Evolutionary conservation across 2,888 invertebrate species (phyloP).

Genomic region (Tricholauxania praeusta): DNA sequence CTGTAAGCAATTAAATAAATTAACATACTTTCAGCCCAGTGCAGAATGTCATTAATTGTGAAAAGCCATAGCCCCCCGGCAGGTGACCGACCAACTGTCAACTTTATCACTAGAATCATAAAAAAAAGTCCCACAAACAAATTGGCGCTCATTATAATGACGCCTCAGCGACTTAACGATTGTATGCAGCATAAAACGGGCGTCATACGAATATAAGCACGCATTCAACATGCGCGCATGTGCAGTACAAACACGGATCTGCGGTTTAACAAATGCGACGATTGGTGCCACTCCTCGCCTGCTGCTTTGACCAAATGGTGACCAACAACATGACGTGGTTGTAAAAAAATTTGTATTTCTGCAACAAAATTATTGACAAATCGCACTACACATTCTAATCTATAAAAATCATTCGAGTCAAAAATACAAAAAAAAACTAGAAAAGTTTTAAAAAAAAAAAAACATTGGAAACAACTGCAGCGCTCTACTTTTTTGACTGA

Average conservation of each 20-base stretch:
- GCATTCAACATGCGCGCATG: not conserved
- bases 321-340: not conserved
- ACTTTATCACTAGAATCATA: too few relatives aligned
- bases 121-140: too few relatives aligned
- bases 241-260: slow-evolving; percentile 6
- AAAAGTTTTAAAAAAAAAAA: not conserved
- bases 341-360: slow-evolving; percentile 32
- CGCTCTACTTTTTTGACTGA: slow-evolving; percentile 22
- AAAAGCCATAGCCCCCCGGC: too few relatives aligned
- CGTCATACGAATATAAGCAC: too few relatives aligned
- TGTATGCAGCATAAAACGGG: too few relatives aligned
- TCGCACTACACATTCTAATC: slow-evolving; percentile 21
- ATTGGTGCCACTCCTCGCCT: slow-evolving; percentile 13
- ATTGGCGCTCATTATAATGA: too few relatives aligned
- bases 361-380: slow-evolving; percentile 38
- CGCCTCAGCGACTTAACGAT: too few relatives aligned
- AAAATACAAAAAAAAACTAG: too few relatives aligned
- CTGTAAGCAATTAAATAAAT: too few relatives aligned
- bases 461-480: not conserved
- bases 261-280: not conserved
- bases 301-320: not conserved
- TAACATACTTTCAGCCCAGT: too few relatives aligned
- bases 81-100: too few relatives aligned
- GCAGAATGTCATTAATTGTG: too few relatives aligned
- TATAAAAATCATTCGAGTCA: not conserved